Percentiles rank a stretch among this genome's conserved stretches.
phyloP scores from a whole-genome alignment of 2,888 invertebrate species.

The Ophonus ardosiacus region DNA sequence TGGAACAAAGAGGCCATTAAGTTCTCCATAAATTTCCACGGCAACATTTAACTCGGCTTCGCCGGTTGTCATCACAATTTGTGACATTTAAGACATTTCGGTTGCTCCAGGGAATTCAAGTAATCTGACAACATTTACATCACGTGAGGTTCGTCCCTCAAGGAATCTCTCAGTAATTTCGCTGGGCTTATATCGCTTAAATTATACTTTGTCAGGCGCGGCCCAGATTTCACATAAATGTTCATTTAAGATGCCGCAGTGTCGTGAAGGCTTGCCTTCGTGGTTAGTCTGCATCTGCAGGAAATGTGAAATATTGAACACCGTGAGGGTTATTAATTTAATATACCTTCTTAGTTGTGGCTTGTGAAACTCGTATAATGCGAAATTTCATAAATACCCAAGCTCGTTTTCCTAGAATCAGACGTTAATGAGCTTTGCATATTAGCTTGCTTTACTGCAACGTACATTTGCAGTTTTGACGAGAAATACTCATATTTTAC shows the following conservation, averaged over 20 bases:
- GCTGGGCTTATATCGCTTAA: slow-evolving; percentile 46
- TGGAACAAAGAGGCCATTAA: background rate
- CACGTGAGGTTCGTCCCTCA: slow-evolving; percentile 32
- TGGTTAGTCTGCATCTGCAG: background rate
- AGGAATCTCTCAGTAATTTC: slow-evolving; percentile 47
- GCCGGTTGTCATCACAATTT: slow-evolving; percentile 49
- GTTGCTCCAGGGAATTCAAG: slow-evolving; percentile 26
- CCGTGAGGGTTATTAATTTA: slow-evolving; percentile 43
- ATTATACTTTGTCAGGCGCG: slow-evolving; percentile 48
- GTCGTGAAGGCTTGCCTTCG: background rate
- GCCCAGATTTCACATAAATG: slow-evolving; percentile 49
- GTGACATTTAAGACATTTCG: slow-evolving; percentile 56
- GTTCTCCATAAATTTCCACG: background rate
- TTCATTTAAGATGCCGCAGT: slow-evolving; percentile 39
- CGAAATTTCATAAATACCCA: slow-evolving; percentile 27
- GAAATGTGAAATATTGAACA: slow-evolving; percentile 46
- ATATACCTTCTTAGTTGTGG: slow-evolving; percentile 15
- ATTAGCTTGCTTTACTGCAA: background rate
- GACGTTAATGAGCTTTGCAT: background rate
- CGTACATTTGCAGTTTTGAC: too few relatives aligned
- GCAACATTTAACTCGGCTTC: slow-evolving; percentile 1
- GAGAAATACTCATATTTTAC: too few relatives aligned
- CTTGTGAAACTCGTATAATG: background rate
- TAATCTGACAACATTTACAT: slow-evolving; percentile 54
- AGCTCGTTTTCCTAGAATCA: background rate